Conservation (phyloP, 2,888 invertebrate species). For the Oscheius sp. region DNA sequence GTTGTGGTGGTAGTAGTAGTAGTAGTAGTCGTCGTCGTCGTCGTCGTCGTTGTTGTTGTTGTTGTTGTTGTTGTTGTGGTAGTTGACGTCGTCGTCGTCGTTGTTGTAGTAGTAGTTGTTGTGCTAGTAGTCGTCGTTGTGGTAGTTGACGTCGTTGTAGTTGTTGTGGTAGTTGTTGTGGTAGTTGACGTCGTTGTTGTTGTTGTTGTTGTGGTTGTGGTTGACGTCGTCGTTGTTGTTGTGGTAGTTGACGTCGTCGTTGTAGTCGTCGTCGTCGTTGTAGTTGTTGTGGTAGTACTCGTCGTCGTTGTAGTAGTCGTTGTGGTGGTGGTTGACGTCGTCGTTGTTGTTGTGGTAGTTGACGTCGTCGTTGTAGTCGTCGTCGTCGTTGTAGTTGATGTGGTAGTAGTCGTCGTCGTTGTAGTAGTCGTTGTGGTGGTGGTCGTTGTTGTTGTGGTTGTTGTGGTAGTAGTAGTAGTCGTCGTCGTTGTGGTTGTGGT, state of each 20-base stretch:
- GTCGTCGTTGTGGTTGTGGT: neutral
- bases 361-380: neutral
- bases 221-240: neutral
- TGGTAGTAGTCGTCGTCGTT: neutral
- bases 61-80: neutral
- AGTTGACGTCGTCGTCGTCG: constrained; percentile 1
- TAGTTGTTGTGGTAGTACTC: neutral
- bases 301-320: neutral
- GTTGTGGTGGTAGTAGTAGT: neutral
- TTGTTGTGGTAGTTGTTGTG: neutral
- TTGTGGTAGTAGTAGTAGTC: neutral
- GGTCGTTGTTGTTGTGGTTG: neutral
- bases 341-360: neutral
- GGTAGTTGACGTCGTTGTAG: neutral
- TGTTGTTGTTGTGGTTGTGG: neutral
- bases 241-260: neutral
- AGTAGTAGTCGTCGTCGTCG: neutral
- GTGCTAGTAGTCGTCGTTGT: neutral
- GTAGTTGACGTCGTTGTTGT: neutral
- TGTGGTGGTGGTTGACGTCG: neutral
- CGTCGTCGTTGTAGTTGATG: neutral
- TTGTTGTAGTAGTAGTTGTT: neutral
- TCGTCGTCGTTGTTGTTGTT: neutral
- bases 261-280: neutral
- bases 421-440: neutral